Base-by-base conservation (phyloP, 1,140 invertebrate species). In the Diuraphis noxia region DNA sequence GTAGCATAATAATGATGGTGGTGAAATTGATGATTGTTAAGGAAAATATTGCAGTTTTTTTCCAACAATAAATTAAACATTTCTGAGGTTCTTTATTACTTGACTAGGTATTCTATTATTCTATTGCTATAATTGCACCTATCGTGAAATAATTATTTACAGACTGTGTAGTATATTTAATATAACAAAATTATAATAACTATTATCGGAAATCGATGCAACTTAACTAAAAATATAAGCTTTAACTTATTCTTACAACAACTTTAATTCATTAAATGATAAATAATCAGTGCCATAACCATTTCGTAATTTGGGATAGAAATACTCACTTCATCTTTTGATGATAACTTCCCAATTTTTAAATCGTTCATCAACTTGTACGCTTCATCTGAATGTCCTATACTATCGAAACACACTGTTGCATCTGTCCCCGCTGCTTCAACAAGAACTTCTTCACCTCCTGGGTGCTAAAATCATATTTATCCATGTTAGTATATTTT, bases 371-470 rank as follows among this genome's bases (percentile, higher is more conserved):
- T 92, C 38, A 93, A 88, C 23, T 89, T 89, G 84, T 92, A 92
- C 7, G 93, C 93, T 86, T 93, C 93, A 46, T 92, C 87, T 34
- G 92, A 93, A 82, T 93, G 93, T 8, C 93, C 93, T 21, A 93
- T 92, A 30, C 92, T 92, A 77, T 93, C 93, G 63, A 93, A 93
- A 87, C 93, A 93, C n/a, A 91, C 36, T 30, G 93, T 93, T 36
- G 88, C 93, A 91, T 93, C 93, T 72, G 84, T 89, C 7, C 93
- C 93, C 38, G 92, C 92, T 23, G 85, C 38, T 21, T 92, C 87
- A 46, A 92, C 41, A n/a, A 93, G 77, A 34, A 93, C 92, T 79
- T 93, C 93, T 92, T 92, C 92, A 56, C 93, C 93, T 38, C 93
- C 93, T 17, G 93, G 93, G 79, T 93, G 93, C 93, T 93, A 63